Evolutionary conservation across 1,140 invertebrate species (phyloP).

Genomic region (Drosophila insularis): DNA sequence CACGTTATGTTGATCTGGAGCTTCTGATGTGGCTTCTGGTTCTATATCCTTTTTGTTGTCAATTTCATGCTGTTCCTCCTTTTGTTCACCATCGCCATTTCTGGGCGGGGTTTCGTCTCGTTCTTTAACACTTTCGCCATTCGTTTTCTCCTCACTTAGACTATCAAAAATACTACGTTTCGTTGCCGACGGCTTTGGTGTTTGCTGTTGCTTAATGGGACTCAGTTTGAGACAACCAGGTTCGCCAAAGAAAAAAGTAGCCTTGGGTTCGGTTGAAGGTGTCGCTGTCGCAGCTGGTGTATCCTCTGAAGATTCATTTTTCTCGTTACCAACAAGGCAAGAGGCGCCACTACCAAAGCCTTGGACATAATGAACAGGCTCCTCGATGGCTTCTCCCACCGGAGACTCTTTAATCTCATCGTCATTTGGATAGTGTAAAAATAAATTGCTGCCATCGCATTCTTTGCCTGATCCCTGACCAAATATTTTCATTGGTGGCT

Average conservation of each 20-base stretch:
- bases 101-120: not conserved
- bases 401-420: constrained; percentile 69
- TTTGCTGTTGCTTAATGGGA: constrained; percentile 62
- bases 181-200: constrained; percentile 51
- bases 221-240: constrained; percentile 81
- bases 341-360: constrained; percentile 89
- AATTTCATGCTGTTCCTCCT: not conserved
- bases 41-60: not conserved
- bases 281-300: constrained; percentile 4
- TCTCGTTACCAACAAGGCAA: constrained; percentile 84
- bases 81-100: constrained; percentile 20
- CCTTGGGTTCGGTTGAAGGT: constrained; percentile 69
- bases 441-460: constrained; percentile 83
- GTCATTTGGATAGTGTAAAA: not conserved
- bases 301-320: constrained; percentile 47
- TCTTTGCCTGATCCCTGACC: constrained; percentile 89
- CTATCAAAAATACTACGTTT: constrained; percentile 71
- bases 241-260: constrained; percentile 83
- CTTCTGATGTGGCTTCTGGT: constrained; percentile 10
- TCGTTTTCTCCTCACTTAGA: constrained; percentile 52
- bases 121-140: constrained; percentile 49
- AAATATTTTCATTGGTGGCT: constrained; percentile 88
- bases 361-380: constrained; percentile 87
- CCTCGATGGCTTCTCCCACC: constrained; percentile 88
- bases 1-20: constrained; percentile 4